Evolutionary conservation across 2,888 invertebrate genomes (phyloP).

Genomic region (Emmelina monodactyla): DNA sequence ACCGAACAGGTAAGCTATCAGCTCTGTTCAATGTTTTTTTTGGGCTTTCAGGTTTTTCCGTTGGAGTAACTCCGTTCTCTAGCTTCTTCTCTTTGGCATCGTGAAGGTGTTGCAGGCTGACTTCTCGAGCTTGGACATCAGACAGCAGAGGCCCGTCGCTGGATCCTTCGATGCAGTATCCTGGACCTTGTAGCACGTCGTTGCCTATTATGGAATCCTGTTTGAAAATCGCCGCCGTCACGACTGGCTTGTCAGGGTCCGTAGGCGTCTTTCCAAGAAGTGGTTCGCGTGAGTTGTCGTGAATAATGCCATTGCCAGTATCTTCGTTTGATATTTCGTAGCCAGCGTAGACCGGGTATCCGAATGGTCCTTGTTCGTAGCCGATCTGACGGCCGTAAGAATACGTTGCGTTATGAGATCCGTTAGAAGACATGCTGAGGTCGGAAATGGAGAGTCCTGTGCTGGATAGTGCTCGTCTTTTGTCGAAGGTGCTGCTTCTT

Average conservation of each 20-base stretch:
- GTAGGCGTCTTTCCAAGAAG: constrained; percentile 53
- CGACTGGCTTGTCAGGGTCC: constrained; percentile 70
- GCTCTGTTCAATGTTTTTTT: constrained; percentile 58
- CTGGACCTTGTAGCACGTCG: constrained; percentile 48
- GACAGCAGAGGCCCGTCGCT: constrained; percentile 58
- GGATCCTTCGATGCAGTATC: constrained; percentile 57
- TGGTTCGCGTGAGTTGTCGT: constrained; percentile 56
- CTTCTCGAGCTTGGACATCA: constrained; percentile 56
- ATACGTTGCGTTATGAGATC: constrained; percentile 77
- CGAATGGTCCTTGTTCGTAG: constrained; percentile 77
- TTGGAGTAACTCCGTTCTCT: constrained; percentile 43
- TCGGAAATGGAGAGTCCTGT: constrained; percentile 86
- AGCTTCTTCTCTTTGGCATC: constrained; percentile 44
- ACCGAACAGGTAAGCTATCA: constrained; percentile 63
- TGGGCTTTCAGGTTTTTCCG: constrained; percentile 41
- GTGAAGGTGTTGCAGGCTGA: constrained; percentile 47
- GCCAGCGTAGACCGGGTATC: constrained; percentile 71
- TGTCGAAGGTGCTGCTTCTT: constrained; percentile 31
- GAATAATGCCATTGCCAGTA: constrained; percentile 34
- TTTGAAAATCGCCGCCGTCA: constrained; percentile 75
- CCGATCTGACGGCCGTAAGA: constrained; percentile 82
- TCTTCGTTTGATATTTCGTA: constrained; percentile 56
- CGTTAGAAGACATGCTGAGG: constrained; percentile 75
- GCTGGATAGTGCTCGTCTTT: constrained; percentile 62
- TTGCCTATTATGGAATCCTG: constrained; percentile 64